These are phyloP conservation scores for Medauroidea extradentata DNA, from an alignment of 1,140 invertebrate species.

Conservation along the genomic window DNA sequence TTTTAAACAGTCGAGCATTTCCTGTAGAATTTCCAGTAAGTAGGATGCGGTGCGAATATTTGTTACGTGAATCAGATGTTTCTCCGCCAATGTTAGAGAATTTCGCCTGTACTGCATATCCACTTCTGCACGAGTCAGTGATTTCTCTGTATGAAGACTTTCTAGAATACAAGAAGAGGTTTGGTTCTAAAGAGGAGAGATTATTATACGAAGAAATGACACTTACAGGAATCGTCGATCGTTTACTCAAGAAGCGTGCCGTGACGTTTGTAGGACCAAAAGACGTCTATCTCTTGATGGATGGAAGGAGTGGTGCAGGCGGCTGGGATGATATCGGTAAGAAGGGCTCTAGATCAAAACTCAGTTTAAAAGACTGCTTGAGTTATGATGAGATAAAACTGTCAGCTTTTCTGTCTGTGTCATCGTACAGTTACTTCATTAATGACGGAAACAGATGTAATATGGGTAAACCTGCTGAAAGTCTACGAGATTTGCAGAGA, in stretches of 20 bases:
- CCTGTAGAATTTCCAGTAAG: conserved; percentile 38
- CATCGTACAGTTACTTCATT: conserved; percentile 57
- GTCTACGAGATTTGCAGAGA: background rate
- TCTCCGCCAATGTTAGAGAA: background rate
- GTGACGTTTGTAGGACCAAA: conserved; percentile 46
- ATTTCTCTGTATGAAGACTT: conserved; percentile 43
- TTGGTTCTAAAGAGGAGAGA: conserved; percentile 50
- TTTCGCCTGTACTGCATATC: conserved; percentile 38
- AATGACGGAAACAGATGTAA: conserved; percentile 61
- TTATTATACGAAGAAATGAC: conserved; percentile 51
- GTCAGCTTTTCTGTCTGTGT: conserved; percentile 55
- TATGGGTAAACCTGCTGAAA: conserved; percentile 38
- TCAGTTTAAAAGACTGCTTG: conserved; percentile 37
- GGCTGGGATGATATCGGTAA: conserved; percentile 52
- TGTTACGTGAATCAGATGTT: conserved; percentile 32
- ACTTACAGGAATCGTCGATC: conserved; percentile 50
- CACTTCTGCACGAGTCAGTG: conserved; percentile 46
- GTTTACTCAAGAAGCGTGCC: conserved; percentile 52
- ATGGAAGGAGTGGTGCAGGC: conserved; percentile 43
- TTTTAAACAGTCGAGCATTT: conserved; percentile 39
- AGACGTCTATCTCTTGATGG: conserved; percentile 49
- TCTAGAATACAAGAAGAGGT: conserved; percentile 40
- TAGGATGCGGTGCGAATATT: conserved; percentile 32
- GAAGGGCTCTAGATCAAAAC: conserved; percentile 33
- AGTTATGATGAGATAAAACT: conserved; percentile 58